Base-by-base conservation (phyloP, 2,113 vertebrate genomes). In the Pseudorhombus dupliciocellatus region DNA sequence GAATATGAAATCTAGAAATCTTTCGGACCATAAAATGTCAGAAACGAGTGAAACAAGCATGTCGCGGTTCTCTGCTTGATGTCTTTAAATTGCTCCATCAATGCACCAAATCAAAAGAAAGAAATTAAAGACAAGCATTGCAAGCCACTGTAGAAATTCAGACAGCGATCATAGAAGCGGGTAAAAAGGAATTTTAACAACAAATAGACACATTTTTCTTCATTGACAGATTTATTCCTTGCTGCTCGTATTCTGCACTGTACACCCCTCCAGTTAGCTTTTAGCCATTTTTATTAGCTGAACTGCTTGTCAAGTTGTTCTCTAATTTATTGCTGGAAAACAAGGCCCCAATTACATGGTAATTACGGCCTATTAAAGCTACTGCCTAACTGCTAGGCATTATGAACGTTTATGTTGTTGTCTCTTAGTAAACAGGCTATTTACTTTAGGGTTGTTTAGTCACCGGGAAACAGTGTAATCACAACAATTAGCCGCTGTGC, bases 321-420 rank as follows among this genome's bases (percentile, higher is more conserved):
- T 84, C 31, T 68, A 83, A 86, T 90, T 85, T 85, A 89, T 86
- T 60, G 79, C 87, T 68, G 56, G 73, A 84, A 87, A 89, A 90
- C 83, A 88, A 90, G 83, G 66, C 59, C 30, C 88, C 80, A 83
- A 85, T 91, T 89, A 89, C 76, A 73, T 77, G 81, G 74, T 86
- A 86, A 90, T 90, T 87, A 90, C 81, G 79, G 34, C 80, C 82
- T 81, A 50, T 81, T 88, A 87, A 85, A 89, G 72, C 84, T 58
- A 66, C 54, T 31, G 68, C 79, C 69, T 87, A 77, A 89, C 73
- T 59, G 81, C 77, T 25, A 44, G 66, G 70, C 86, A 70, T 83
- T 77, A 61, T 15, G 28, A 60, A 77, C 72, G 12, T 83, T 82
- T 71, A 73, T 72, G 62, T 54, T 18, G 62, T 85, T 62, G 52